Percentiles rank a stretch among this genome's conserved stretches.
These are phyloP conservation scores for Macrotis lagotis DNA, from an alignment of 2,113 vertebrate genomes.

Conservation along the genomic window DNA sequence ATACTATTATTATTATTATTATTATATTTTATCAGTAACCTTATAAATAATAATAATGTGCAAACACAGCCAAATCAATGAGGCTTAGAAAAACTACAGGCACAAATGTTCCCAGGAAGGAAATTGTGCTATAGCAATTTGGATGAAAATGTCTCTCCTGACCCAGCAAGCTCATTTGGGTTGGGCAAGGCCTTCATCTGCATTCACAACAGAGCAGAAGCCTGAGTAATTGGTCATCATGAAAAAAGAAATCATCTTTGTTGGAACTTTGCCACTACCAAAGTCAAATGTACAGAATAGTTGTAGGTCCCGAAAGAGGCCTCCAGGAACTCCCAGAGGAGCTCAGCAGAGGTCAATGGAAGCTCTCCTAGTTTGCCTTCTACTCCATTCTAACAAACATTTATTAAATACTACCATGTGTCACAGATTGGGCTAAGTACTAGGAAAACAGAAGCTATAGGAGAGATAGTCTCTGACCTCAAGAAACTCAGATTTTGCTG, in stretches of 20 bases:
- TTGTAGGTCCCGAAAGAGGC: not conserved
- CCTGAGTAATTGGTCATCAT: constrained; percentile 14
- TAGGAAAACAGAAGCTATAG: not conserved
- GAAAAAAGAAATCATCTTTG: constrained; percentile 52
- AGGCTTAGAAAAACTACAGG: constrained; percentile 1
- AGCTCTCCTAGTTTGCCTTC: not conserved
- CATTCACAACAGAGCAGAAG: constrained; percentile 33
- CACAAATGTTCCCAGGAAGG: not conserved
- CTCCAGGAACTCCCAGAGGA: constrained; percentile 39
- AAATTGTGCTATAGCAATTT: constrained; percentile 8
- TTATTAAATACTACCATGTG: not conserved
- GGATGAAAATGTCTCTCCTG: constrained; percentile 9
- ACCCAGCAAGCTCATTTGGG: constrained; percentile 44
- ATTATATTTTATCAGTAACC: not conserved
- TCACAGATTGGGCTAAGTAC: not conserved
- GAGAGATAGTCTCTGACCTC: not conserved
- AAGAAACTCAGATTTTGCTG: not conserved
- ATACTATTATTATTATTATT: not conserved
- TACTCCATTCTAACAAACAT: not conserved
- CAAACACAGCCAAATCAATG: constrained; percentile 26
- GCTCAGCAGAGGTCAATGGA: constrained; percentile 26
- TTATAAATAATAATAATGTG: not conserved
- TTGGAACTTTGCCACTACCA: constrained; percentile 31
- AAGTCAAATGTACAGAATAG: constrained; percentile 13
- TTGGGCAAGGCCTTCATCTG: constrained; percentile 27